Conservation (phyloP, 2,113 vertebrate genomes). For the Motacilla alba region DNA sequence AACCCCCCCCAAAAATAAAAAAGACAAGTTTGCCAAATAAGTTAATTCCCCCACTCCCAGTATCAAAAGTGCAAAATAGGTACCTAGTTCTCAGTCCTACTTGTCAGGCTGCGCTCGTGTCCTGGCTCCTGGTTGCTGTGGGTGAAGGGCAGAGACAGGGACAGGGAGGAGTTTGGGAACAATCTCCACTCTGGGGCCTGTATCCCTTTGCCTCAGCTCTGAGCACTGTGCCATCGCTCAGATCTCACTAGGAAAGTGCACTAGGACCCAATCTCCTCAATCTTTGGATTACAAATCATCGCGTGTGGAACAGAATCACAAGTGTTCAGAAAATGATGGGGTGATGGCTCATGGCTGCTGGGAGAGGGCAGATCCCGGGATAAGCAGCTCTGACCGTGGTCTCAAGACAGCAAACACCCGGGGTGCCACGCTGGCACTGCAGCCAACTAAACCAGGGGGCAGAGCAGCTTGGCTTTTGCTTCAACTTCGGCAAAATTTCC, state of each 20-base stretch:
- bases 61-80: conserved; percentile 83
- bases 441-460: background rate
- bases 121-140: background rate
- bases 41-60: conserved; percentile 62
- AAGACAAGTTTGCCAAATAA: conserved; percentile 73
- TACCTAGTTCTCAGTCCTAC: conserved; percentile 53
- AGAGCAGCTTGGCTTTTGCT: background rate
- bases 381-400: background rate
- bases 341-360: accelerated
- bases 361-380: accelerated
- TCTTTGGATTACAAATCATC: background rate
- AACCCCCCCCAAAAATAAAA: conserved; percentile 8
- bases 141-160: background rate
- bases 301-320: accelerated
- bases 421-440: background rate
- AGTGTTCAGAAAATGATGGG: background rate
- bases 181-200: background rate
- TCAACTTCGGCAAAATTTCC: background rate
- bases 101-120: background rate
- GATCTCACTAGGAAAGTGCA: background rate
- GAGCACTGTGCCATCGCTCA: background rate
- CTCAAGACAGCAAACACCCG: background rate
- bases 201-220: background rate
- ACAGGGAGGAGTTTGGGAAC: background rate
- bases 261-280: background rate